phyloP scores from a whole-genome alignment of 2,113 vertebrate genomes.

The Erythrolamprus reginae region DNA sequence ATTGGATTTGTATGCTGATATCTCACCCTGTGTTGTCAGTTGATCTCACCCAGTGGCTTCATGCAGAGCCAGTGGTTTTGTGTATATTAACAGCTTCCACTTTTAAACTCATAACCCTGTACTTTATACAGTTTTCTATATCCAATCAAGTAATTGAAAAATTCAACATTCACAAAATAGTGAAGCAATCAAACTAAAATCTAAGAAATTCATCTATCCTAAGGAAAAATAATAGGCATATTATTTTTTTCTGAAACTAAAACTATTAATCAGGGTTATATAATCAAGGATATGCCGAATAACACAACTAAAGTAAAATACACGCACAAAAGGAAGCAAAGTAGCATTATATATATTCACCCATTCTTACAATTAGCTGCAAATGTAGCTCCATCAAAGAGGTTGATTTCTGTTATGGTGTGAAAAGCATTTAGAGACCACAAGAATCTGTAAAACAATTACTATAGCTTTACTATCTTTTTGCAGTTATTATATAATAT shows the following conservation, averaged over 20 bases:
- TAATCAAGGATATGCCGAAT: not conserved
- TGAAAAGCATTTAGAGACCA: conserved; percentile 23
- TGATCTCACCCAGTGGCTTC: too few relatives aligned
- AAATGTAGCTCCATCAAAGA: not conserved
- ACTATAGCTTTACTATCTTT: not conserved
- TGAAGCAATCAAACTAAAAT: not conserved
- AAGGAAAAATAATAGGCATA: not conserved
- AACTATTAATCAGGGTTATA: not conserved
- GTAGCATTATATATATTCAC: not conserved
- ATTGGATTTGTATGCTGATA: too few relatives aligned
- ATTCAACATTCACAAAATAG: not conserved
- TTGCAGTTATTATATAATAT: not conserved
- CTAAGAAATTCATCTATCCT: not conserved
- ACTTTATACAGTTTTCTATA: not conserved
- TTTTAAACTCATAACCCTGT: not conserved
- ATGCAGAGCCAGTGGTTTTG: too few relatives aligned
- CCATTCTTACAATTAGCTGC: conserved; percentile 2
- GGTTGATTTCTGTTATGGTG: conserved; percentile 15
- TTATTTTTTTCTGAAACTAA: not conserved
- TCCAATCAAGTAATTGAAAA: not conserved
- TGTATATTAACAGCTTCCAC: not conserved
- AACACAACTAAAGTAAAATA: not conserved
- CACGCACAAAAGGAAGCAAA: not conserved
- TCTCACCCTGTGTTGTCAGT: too few relatives aligned
- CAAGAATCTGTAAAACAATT: conserved; percentile 21